Evolutionary conservation across 2,888 invertebrate species (phyloP).

Genomic region (Villa cingulata): DNA sequence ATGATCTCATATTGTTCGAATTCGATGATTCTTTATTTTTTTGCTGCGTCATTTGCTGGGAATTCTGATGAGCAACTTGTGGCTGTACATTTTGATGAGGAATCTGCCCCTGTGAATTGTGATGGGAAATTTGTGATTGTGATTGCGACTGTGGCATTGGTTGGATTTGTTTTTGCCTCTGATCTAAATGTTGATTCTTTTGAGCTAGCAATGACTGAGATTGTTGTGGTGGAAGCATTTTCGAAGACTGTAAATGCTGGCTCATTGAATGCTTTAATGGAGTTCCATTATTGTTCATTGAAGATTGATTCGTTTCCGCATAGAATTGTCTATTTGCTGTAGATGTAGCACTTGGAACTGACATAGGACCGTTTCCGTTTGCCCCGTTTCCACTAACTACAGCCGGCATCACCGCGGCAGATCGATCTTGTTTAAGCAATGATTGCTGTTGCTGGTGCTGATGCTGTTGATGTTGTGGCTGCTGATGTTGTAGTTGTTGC

Average conservation of each 20-base stretch:
- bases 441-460: neutral
- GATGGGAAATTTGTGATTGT: too few species aligned
- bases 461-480: too few species aligned
- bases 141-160: too few species aligned
- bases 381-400: neutral
- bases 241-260: neutral
- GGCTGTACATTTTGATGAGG: constrained; percentile 2
- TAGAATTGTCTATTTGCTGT: neutral
- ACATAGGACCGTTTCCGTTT: neutral
- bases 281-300: neutral
- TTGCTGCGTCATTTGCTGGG: constrained; percentile 6
- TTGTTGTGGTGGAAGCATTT: neutral
- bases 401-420: neutral
- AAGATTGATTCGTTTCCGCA: neutral
- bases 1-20: neutral
- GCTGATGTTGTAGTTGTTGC: neutral
- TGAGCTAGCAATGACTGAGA: neutral
- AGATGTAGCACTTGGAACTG: neutral
- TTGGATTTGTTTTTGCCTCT: neutral
- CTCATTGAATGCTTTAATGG: neutral
- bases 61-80: constrained; percentile 10
- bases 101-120: too few species aligned
- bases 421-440: neutral
- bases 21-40: neutral
- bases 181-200: neutral